These are phyloP conservation scores for Hippopotamyrus pictus DNA, from an alignment of 2,797 vertebrate species.

Conservation along the genomic window DNA sequence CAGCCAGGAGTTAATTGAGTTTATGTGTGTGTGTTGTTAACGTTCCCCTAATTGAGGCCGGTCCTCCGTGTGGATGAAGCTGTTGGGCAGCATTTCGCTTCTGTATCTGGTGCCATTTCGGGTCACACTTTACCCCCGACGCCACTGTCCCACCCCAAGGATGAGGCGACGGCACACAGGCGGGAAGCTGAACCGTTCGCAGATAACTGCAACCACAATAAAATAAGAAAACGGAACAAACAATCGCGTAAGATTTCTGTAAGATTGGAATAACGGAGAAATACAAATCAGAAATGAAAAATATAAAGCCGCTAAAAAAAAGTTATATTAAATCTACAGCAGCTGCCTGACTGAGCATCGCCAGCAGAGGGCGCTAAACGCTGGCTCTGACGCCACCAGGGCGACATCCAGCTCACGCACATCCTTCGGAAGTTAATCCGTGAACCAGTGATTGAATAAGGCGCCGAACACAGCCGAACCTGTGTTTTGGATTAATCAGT, in stretches of 20 bases:
- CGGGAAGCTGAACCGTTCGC: neutral
- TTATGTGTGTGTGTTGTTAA: conserved; percentile 37
- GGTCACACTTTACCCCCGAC: neutral
- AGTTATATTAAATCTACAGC: neutral
- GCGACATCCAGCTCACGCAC: neutral
- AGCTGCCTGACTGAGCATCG: neutral
- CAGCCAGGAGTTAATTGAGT: conserved; percentile 66
- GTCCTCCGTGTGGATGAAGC: conserved; percentile 52
- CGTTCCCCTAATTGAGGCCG: conserved; percentile 34
- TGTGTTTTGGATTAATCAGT: neutral
- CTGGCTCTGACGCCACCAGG: neutral
- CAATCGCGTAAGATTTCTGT: neutral
- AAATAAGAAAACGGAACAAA: neutral
- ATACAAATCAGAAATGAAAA: neutral
- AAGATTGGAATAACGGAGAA: neutral
- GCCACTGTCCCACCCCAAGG: neutral
- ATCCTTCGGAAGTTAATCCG: neutral
- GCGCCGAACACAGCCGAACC: neutral
- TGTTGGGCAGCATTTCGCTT: conserved; percentile 37
- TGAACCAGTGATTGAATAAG: neutral
- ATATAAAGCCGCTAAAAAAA: neutral
- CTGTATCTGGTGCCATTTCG: neutral
- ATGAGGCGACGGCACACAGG: neutral
- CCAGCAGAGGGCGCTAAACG: neutral
- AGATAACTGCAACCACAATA: neutral